Base-by-base conservation (phyloP, 1,140 invertebrate species). In the Nymphalis io region DNA sequence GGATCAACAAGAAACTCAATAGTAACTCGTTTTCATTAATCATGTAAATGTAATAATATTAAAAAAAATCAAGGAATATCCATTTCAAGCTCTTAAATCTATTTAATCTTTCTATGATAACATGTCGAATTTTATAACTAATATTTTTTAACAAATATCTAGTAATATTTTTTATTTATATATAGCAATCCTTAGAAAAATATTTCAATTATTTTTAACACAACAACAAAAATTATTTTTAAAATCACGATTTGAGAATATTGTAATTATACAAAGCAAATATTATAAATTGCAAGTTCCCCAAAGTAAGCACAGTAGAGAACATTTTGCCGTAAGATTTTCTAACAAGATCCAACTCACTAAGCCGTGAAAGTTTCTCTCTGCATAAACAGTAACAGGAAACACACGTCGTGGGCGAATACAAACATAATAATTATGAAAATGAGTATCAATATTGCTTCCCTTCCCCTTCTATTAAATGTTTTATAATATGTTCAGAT, bases 341-440 rank as follows among this genome's bases (percentile, higher is more conserved):
- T 55, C 21, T 55, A 55, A 55, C 51, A 55, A 55, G 51, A 55
- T 55, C 51, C 51, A 55, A 55, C 51, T 55, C 51, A 55, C 12
- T 55, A 55, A 55, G 21, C 51, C 51, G 51, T 15, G 51, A 15
- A 55, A 55, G 51, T 55, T 55, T 27, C 51, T 27, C 21, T 55
- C 12, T 27, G 10, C 20, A 21, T 13, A 27, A 55, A 55, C 51
- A 27, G 21, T 27, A 55, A 27, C 51, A 15, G 16, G 13, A 15
- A 13, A 27, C 21, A 55, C 11, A 55, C 51, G 6, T 44, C 21
- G 13, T 21, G 11, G 5, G 27, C 27, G 27, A 33, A 55, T 23
- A 21, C 23, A 55, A 27, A 55, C 21, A 27, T 23, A 55, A 27
- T 23, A 55, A 55, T 51, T 27, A 55, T 27, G 8, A 55, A 13